These are phyloP conservation scores for Melieria crassipennis DNA, from an alignment of 2,888 invertebrate species.

Conservation along the genomic window DNA sequence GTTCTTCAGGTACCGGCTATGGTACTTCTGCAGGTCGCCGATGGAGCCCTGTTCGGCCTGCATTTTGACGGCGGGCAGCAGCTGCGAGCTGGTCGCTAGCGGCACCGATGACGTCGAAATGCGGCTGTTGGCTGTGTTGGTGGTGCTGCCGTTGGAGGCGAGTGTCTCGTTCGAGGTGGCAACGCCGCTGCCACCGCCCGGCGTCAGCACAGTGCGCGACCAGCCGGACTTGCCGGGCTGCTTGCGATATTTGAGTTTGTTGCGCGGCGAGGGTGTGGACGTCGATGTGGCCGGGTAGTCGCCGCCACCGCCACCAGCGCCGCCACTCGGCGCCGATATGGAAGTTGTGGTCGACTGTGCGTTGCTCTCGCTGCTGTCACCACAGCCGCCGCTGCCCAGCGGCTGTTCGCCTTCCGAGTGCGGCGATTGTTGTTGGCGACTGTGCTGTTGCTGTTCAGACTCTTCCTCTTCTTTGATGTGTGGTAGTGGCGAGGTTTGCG, in stretches of 20 bases:
- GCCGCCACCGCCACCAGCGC: conserved; percentile 25
- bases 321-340: conserved; percentile 36
- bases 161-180: conserved; percentile 52
- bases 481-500: conserved; percentile 79
- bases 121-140: conserved; percentile 46
- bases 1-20: conserved; percentile 85
- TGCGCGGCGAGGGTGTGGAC: conserved; percentile 64
- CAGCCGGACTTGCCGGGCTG: conserved; percentile 61
- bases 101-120: conserved; percentile 57
- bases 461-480: conserved; percentile 87
- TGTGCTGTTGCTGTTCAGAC: conserved; percentile 66
- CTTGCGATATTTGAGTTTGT: conserved; percentile 64
- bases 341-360: conserved; percentile 53
- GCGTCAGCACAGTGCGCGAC: conserved; percentile 61
- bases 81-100: conserved; percentile 61
- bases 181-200: conserved; percentile 49
- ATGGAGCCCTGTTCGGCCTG: conserved; percentile 93
- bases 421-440: conserved; percentile 48
- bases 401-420: conserved; percentile 41
- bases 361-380: conserved; percentile 60
- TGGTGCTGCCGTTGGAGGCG: conserved; percentile 49
- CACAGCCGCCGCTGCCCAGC: conserved; percentile 42
- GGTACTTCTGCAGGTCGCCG: conserved; percentile 89
- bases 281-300: conserved; percentile 31
- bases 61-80: conserved; percentile 76